Evolutionary conservation across 2,113 vertebrate genomes (phyloP).

Genomic region (Sakesphorus luctuosus): DNA sequence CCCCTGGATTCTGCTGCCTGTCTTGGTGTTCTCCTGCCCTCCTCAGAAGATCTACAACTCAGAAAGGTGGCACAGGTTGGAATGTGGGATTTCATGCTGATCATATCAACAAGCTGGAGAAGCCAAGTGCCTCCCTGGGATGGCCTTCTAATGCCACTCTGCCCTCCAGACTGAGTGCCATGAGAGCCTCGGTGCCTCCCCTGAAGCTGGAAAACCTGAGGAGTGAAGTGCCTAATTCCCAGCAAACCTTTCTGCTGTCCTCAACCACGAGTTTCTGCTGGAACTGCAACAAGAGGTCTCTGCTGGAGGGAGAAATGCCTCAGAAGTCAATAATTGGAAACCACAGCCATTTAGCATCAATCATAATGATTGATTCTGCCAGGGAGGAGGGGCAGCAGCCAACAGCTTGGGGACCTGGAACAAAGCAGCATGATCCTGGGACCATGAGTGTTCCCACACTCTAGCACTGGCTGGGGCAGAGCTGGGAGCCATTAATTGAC

Average conservation of each 20-base stretch:
- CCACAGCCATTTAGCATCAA: not conserved
- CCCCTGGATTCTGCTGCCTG: not conserved
- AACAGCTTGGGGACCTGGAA: not conserved
- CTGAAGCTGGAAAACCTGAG: not conserved
- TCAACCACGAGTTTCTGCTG: not conserved
- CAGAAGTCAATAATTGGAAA: not conserved
- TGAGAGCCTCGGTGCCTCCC: not conserved
- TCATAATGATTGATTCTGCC: not conserved
- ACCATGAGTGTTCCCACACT: not conserved
- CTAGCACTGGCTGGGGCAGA: not conserved
- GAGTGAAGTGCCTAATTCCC: not conserved
- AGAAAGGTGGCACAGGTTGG: not conserved
- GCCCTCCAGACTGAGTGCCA: not conserved
- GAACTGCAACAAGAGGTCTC: not conserved
- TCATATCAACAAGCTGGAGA: not conserved
- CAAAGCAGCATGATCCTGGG: not conserved
- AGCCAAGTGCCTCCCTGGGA: not conserved
- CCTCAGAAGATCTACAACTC: not conserved
- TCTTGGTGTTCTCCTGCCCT: not conserved
- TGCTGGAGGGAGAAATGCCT: not conserved
- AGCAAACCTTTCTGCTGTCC: not conserved
- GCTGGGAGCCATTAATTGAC: conserved; percentile 59
- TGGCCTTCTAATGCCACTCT: not conserved
- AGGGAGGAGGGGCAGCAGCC: not conserved
- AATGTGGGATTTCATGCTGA: not conserved